Conservation (phyloP, 92 coral and sea anemone genomes). For the Porites divaricata region DNA sequence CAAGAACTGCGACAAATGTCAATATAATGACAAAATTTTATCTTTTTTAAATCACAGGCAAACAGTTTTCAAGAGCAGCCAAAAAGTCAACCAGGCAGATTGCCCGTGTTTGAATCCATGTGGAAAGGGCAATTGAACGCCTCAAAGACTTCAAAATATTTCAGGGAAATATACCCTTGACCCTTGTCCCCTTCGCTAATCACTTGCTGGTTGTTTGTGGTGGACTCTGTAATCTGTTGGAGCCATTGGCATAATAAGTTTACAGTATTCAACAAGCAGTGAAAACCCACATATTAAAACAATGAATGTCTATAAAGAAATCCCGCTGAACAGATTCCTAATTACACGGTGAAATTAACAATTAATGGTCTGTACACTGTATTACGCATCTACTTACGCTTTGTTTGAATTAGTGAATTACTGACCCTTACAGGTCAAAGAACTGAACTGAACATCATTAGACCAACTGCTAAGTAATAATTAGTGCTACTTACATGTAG, state of each 20-base stretch:
- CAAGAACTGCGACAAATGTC: slow-evolving; percentile 8
- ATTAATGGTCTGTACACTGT: slow-evolving; percentile 24
- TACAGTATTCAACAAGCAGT: slow-evolving; percentile 21
- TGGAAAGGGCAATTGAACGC: slow-evolving; percentile 68
- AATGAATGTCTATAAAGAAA: slow-evolving; percentile 16
- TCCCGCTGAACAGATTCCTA: slow-evolving; percentile 6
- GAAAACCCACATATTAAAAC: slow-evolving; percentile 34
- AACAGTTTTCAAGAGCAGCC: slow-evolving; percentile 69
- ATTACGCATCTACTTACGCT: slow-evolving; percentile 19
- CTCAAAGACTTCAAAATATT: slow-evolving; percentile 69
- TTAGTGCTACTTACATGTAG: slow-evolving; percentile 28
- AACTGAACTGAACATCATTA: slow-evolving; percentile 20
- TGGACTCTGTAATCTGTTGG: slow-evolving; percentile 62
- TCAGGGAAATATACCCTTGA: slow-evolving; percentile 73
- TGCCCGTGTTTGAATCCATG: slow-evolving; percentile 71
- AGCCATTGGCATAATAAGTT: slow-evolving; percentile 33
- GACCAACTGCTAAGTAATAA: slow-evolving; percentile 18
- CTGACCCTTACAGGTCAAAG: slow-evolving; percentile 29
- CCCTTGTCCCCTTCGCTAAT: slow-evolving; percentile 59
- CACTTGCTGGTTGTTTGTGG: slow-evolving; percentile 67
- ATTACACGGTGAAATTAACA: not conserved
- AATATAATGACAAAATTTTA: not conserved
- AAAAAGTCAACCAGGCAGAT: slow-evolving; percentile 61
- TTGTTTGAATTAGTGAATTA: slow-evolving; percentile 26
- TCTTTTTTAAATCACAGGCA: slow-evolving; percentile 44